Base-by-base conservation (phyloP, 35 echinoderm and acorn worm species). In the Holothuria glaberrima region DNA sequence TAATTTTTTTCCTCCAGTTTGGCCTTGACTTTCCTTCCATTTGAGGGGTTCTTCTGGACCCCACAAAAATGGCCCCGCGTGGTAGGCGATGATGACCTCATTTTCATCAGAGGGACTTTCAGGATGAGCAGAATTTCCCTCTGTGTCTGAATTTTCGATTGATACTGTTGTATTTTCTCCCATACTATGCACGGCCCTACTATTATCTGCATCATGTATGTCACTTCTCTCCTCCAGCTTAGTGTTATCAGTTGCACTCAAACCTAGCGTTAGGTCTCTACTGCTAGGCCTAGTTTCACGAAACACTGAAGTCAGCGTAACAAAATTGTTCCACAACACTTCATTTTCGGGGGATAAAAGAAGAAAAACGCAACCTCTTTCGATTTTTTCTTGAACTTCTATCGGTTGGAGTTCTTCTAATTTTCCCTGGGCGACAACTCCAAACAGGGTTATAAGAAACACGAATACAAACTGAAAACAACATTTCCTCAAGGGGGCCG, bases 271-370 rank as follows among this genome's bases (percentile, higher is more conserved):
- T 46, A 46, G 33, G 5, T 19, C 72, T 45, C n/a, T 4, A 38
- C 19, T 22, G 50, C 19, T 41, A 19, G 9, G 7, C 5, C 36
- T 41, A 41, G 36, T 41, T 41, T 41, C 21, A 78, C n/a, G 14
- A 70, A 87, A 87, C 38, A 62, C 62, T 12, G 31, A 20, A 25
- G 33, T 29, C 1, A 87, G 20, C 61, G 26, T 52, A 24, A 87
- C 9, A 36, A 87, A 87, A 22, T 70, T 87, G 50, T 87, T 87
- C 85, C 85, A 87, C 24, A 87, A 50, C 22, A 87, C 33, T 21
- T 87, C 85, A 87, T 71, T 70, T 87, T 34, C 22, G n/a, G 85
- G 85, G 5, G 85, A 87, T 28, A 87, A 25, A 0, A 87, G 66
- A 9, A 87, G 38, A n/a, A 87, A 87, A 46, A 87, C 85, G 33